phyloP scores from a whole-genome alignment of 64 coral and sea anemone species.

The Montipora capricornis region DNA sequence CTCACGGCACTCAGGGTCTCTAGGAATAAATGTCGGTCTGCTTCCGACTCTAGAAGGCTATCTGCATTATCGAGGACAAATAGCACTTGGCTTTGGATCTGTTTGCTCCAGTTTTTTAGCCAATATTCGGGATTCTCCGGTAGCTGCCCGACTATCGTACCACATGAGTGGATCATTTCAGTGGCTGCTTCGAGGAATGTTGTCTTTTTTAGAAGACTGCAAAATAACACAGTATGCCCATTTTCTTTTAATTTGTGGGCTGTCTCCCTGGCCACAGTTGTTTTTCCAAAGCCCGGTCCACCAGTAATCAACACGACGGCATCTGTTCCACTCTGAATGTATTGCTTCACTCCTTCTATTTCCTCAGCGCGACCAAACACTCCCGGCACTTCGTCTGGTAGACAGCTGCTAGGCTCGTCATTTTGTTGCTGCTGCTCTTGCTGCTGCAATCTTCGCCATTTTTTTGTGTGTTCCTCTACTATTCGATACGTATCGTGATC shows the following conservation, averaged over 20 bases:
- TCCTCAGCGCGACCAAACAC: conserved; percentile 3
- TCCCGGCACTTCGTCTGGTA: not conserved
- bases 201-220: conserved; percentile 15
- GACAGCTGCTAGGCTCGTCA: not conserved
- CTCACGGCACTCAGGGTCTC: conserved; percentile 40
- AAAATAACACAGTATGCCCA: conserved; percentile 18
- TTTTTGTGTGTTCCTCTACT: conserved; percentile 1
- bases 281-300: conserved; percentile 46
- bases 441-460: not conserved
- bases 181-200: conserved; percentile 31
- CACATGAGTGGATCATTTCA: not conserved
- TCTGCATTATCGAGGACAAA: conserved; percentile 39
- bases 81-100: not conserved
- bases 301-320: conserved; percentile 6
- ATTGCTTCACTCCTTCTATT: not conserved
- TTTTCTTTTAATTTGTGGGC: conserved; percentile 24
- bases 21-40: conserved; percentile 16
- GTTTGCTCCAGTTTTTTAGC: conserved; percentile 23
- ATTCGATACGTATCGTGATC: not conserved
- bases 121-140: not conserved
- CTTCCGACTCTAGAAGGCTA: not conserved
- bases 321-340: not conserved
- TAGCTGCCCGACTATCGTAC: not conserved
- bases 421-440: not conserved
- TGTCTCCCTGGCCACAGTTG: conserved; percentile 24